A percentile compares a stretch with the other conserved stretches of the same genome.
phyloP scores from a whole-genome alignment of 1,140 invertebrate species.

The Zaprionus camerounensis region DNA sequence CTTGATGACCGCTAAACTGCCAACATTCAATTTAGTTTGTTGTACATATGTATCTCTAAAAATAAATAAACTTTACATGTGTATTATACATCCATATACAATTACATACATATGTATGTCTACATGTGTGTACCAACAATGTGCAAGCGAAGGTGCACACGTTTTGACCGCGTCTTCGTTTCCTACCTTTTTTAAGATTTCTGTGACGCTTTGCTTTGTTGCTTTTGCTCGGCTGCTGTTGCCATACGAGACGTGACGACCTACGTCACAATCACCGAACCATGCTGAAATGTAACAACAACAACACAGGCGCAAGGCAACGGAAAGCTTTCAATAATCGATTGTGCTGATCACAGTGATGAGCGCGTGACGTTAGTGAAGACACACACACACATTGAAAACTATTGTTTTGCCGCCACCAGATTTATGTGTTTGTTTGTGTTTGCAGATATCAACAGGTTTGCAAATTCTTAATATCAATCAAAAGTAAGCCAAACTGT shows the following conservation, averaged over 20 bases:
- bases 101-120: background rate
- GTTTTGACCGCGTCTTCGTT: slow-evolving; percentile 24
- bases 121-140: slow-evolving; percentile 10
- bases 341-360: slow-evolving; percentile 6
- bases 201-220: slow-evolving; percentile 37
- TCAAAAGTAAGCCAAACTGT: background rate
- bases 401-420: background rate
- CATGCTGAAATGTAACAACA: slow-evolving; percentile 27
- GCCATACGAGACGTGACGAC: slow-evolving; percentile 29
- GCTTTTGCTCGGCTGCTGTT: slow-evolving; percentile 37
- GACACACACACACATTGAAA: background rate
- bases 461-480: background rate
- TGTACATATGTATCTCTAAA: slow-evolving; percentile 19
- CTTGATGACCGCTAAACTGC: slow-evolving; percentile 34
- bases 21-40: slow-evolving; percentile 16
- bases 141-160: slow-evolving; percentile 13
- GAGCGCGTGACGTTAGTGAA: slow-evolving; percentile 21
- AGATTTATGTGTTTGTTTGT: background rate
- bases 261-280: slow-evolving; percentile 23
- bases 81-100: slow-evolving; percentile 1
- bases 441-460: background rate
- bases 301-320: slow-evolving; percentile 8
- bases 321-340: slow-evolving; percentile 29
- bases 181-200: slow-evolving; percentile 16
- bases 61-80: slow-evolving; percentile 10